Evolutionary conservation across 2,113 vertebrate genomes (phyloP), one percentile per base, ranked within the genome.

Genomic region (Apeltes quadracus): DNA sequence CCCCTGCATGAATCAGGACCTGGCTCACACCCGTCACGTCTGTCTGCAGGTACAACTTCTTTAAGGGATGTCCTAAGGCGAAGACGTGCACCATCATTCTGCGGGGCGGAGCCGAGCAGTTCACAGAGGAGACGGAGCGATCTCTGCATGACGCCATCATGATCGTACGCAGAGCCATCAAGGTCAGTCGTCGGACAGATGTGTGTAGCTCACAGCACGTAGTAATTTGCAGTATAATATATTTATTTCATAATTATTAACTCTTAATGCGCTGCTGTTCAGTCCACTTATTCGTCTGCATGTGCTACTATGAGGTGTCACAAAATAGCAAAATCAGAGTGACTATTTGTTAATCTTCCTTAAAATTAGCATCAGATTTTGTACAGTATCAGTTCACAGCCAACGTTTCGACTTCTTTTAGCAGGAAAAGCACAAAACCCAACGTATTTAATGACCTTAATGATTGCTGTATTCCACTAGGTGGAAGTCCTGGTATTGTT

Each of bases 101-200:
- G 82, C 94, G 97, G 0, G 98, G 98, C 0, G 98, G 98, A 0
- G 96, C 98, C 0, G 97, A 99, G 55, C 98, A 99, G 93, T 99
- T 99, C 89, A 98, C 98, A 93, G 98, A 99, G 48, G 98, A 99
- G 93, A 98, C 98, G 0, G 98, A 99, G 67, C 93, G 97, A 1
- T 99, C 97, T 1, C 94, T 99, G 79, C 98, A 99, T 0, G 98
- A 99, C 0, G 97, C 97, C 88, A 98, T 99, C 92, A 99, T 99
- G 98, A 99, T 99, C 0, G 98, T 99, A 51, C 95, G 98, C 80
- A 93, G 97, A 51, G 96, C 98, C 23, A 98, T 98, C 88, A 99
- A 99, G 96, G 97, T 98, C 32, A 22, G 91, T 65, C 12, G 7
- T 61, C 44, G 20, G 2, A 12, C 1, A 11, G 16, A 43, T n/a